Evolutionary conservation across 35 echinoderm and acorn worm species (phyloP).

Genomic region (Heliocidaris tuberculata): DNA sequence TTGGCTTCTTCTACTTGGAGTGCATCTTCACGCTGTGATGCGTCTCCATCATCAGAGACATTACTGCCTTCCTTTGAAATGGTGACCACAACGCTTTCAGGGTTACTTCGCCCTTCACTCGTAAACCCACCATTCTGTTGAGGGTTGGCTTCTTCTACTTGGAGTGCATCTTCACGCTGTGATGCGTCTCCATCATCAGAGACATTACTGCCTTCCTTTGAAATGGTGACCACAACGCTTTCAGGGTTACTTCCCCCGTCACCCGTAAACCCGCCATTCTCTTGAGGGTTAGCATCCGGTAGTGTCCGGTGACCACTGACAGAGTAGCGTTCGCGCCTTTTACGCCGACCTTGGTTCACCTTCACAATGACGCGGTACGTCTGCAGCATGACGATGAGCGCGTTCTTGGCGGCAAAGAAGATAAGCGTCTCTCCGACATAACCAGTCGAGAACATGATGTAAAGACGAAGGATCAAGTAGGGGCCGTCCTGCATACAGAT

Average conservation of each 20-base stretch:
- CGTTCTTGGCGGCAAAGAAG: conserved; percentile 94
- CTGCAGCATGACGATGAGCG: conserved; percentile 79
- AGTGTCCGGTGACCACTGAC: neutral
- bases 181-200: neutral
- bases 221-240: neutral
- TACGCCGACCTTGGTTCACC: conserved; percentile 43
- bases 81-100: neutral
- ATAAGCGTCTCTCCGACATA: conserved; percentile 71
- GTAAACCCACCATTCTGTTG: neutral
- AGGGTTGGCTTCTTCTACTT: no score
- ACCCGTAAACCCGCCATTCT: neutral
- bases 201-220: neutral
- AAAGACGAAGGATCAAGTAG: conserved; percentile 74
- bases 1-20: neutral
- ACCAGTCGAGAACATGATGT: conserved; percentile 68
- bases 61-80: neutral
- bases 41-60: neutral
- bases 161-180: neutral
- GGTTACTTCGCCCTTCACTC: neutral
- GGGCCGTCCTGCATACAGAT: conserved; percentile 92
- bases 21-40: neutral
- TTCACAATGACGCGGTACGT: conserved; percentile 70
- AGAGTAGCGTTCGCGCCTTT: neutral
- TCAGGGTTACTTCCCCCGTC: neutral
- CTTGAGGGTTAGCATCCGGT: neutral